These are phyloP conservation scores for Maniola jurtina DNA, from an alignment of 1,140 invertebrate species.

Conservation along the genomic window DNA sequence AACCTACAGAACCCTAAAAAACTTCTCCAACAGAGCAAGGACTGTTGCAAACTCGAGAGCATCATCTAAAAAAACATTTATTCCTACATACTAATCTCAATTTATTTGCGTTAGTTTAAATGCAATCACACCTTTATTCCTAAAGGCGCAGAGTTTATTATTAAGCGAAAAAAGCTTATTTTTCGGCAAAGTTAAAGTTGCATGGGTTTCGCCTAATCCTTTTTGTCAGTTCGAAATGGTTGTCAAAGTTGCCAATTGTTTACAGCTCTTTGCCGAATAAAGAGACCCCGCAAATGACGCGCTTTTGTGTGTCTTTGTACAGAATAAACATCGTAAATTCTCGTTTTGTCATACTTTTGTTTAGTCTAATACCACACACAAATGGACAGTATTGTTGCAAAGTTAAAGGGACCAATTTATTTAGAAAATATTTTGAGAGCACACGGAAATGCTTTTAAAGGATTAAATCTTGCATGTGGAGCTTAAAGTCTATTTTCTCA, in stretches of 20 bases:
- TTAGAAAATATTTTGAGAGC: constrained; percentile 28
- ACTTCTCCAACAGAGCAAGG: constrained; percentile 35
- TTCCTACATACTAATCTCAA: constrained; percentile 32
- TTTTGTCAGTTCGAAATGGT: constrained; percentile 63
- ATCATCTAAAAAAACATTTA: constrained; percentile 57
- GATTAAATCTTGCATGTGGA: constrained; percentile 11
- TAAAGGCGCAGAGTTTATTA: constrained; percentile 29
- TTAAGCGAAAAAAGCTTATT: background rate
- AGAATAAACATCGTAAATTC: constrained; percentile 72
- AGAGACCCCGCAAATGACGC: constrained; percentile 64
- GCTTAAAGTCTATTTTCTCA: background rate
- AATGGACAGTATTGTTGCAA: constrained; percentile 18
- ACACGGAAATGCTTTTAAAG: constrained; percentile 20
- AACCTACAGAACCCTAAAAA: constrained; percentile 20
- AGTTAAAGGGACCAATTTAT: constrained; percentile 19
- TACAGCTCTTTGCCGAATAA: constrained; percentile 61
- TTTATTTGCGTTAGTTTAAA: constrained; percentile 16
- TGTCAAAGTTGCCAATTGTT: constrained; percentile 75
- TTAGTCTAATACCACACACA: constrained; percentile 37
- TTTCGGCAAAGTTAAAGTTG: constrained; percentile 29
- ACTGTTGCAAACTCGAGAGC: constrained; percentile 50
- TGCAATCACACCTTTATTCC: background rate
- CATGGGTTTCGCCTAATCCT: constrained; percentile 55
- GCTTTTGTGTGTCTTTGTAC: constrained; percentile 59
- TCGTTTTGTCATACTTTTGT: constrained; percentile 52